phyloP scores from a whole-genome alignment of 1,140 invertebrate genomes.

The Bradynema listronoti region DNA sequence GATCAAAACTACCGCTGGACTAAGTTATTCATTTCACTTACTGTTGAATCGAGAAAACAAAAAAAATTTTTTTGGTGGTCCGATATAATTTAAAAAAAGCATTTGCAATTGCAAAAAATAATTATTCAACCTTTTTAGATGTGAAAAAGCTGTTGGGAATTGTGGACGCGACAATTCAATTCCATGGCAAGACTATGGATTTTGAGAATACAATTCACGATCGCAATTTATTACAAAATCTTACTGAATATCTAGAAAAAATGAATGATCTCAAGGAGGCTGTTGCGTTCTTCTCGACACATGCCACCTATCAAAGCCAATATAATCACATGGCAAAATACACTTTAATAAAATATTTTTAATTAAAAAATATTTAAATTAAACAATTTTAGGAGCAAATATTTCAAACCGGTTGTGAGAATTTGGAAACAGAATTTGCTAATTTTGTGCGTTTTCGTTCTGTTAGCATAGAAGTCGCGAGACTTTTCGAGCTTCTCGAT shows the following conservation, averaged over 20 bases:
- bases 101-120: not conserved
- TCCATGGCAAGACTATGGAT: constrained; percentile 53
- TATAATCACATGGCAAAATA: constrained; percentile 50
- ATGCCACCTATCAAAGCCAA: constrained; percentile 47
- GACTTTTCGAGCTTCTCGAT: constrained; percentile 44
- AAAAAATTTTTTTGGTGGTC: too few relatives aligned
- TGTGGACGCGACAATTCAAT: constrained; percentile 58
- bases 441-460: constrained; percentile 41
- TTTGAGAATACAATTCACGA: constrained; percentile 45
- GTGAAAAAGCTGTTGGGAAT: constrained; percentile 53
- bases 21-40: not conserved
- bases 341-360: not conserved
- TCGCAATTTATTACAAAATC: constrained; percentile 37
- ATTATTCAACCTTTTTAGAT: constrained; percentile 35
- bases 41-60: not conserved
- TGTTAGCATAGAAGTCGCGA: constrained; percentile 33
- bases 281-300: constrained; percentile 48
- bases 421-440: constrained; percentile 51
- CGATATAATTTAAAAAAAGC: not conserved
- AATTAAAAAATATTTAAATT: constrained; percentile 6
- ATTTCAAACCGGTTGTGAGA: constrained; percentile 45
- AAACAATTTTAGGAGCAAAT: constrained; percentile 36
- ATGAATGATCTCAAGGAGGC: constrained; percentile 54
- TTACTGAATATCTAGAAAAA: constrained; percentile 51
- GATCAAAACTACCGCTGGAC: too few relatives aligned